Percentiles rank a stretch among this genome's conserved stretches.
Evolutionary conservation across 2,113 vertebrate genomes (phyloP).

Genomic region (Salvelinus alpinus): DNA sequence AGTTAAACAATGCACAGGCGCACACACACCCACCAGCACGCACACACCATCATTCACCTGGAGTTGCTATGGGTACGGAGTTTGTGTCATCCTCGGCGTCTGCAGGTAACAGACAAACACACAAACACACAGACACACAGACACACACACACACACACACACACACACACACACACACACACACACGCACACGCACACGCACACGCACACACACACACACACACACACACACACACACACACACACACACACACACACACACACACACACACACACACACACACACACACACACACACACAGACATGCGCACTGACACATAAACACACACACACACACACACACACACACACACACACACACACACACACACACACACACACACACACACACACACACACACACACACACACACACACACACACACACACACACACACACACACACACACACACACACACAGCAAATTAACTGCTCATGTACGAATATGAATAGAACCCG

Average conservation of each 20-base stretch:
- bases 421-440: no score
- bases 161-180: not conserved
- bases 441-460: no score
- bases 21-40: not conserved
- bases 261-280: slow-evolving; percentile 1
- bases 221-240: not conserved
- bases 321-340: slow-evolving; percentile 13
- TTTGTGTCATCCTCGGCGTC: not conserved
- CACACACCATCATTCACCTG: not conserved
- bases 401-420: slow-evolving; percentile 14
- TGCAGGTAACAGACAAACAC: not conserved
- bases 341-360: slow-evolving; percentile 5
- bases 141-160: slow-evolving; percentile 1
- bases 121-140: not conserved
- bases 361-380: slow-evolving; percentile 1
- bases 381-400: slow-evolving; percentile 8
- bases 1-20: no score
- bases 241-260: not conserved
- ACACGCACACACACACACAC: no score
- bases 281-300: not conserved
- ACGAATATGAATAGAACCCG: no score
- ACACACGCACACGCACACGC: slow-evolving; percentile 15
- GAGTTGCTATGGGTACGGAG: slow-evolving; percentile 8
- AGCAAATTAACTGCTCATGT: no score
- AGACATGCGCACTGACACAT: no score